Evolutionary conservation across 2,888 invertebrate species (phyloP).

Genomic region (Sthenelais limicola): DNA sequence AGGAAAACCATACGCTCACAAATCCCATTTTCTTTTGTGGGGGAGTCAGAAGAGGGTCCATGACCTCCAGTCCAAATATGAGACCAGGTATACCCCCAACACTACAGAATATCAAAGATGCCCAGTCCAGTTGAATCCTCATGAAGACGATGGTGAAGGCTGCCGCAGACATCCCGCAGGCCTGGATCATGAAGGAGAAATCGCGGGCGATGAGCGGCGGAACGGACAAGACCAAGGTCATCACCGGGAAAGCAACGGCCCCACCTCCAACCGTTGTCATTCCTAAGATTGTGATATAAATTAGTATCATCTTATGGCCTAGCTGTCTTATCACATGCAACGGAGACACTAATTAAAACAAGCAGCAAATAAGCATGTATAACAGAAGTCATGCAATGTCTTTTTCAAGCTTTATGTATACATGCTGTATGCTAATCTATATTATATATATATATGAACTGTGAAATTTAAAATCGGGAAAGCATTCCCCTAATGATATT

Average conservation of each 20-base stretch:
- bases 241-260: conserved; percentile 51
- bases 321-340: neutral
- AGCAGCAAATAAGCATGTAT: no score
- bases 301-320: neutral
- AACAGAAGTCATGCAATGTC: no score
- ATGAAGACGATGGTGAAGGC: conserved; percentile 64
- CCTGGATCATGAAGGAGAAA: conserved; percentile 50
- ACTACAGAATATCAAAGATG: conserved; percentile 3
- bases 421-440: no score
- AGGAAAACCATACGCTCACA: conserved; percentile 66
- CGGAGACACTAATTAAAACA: no score
- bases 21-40: conserved; percentile 67
- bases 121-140: conserved; percentile 47
- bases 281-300: conserved; percentile 48
- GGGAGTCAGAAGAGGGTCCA: conserved; percentile 59
- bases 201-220: conserved; percentile 46
- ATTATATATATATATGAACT: no score
- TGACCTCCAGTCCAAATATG: conserved; percentile 59
- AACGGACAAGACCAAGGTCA: conserved; percentile 49
- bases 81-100: conserved; percentile 61
- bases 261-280: conserved; percentile 52
- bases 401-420: no score
- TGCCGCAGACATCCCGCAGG: conserved; percentile 63
- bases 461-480: no score
- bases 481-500: no score